Evolutionary conservation across 2,797 vertebrate species (phyloP).

Genomic region (Rhinophrynus dorsalis): DNA sequence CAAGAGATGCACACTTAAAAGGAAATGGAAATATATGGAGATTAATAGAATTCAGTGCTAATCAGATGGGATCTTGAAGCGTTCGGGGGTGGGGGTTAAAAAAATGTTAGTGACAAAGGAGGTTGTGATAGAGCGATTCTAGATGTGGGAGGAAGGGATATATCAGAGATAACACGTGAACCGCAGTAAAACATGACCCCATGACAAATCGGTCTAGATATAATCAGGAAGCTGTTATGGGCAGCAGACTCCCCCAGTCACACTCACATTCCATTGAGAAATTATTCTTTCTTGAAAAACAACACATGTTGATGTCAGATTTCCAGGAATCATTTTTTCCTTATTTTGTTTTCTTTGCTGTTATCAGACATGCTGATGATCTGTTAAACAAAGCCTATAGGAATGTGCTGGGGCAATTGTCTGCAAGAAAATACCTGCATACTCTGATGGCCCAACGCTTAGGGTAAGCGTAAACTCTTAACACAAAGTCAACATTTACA

Average conservation of each 20-base stretch:
- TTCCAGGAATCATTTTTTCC: conserved; percentile 52
- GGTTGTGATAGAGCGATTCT: background rate
- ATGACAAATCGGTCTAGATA: conserved; percentile 35
- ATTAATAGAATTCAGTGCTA: conserved; percentile 27
- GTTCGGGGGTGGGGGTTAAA: conserved; percentile 7
- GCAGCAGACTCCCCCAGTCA: conserved; percentile 17
- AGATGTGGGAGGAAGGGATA: conserved; percentile 27
- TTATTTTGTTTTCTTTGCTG: conserved; percentile 69
- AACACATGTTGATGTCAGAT: conserved; percentile 47
- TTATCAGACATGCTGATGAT: conserved; percentile 86
- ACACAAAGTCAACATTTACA: conserved; percentile 18
- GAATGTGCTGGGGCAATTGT: conserved; percentile 89
- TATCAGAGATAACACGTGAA: conserved; percentile 26
- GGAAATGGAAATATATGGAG: conserved; percentile 33
- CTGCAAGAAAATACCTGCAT: conserved; percentile 91
- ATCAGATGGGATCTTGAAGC: conserved; percentile 41
- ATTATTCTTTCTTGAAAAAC: conserved; percentile 41
- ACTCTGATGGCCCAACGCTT: conserved; percentile 88
- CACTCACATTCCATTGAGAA: conserved; percentile 34
- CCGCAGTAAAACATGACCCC: conserved; percentile 43
- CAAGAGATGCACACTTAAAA: conserved; percentile 26
- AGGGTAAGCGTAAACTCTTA: conserved; percentile 79
- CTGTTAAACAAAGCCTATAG: conserved; percentile 96
- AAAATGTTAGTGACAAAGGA: background rate
- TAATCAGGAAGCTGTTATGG: conserved; percentile 43